Base-by-base conservation (phyloP, 2,113 vertebrate species). In the Meleagris gallopavo region DNA sequence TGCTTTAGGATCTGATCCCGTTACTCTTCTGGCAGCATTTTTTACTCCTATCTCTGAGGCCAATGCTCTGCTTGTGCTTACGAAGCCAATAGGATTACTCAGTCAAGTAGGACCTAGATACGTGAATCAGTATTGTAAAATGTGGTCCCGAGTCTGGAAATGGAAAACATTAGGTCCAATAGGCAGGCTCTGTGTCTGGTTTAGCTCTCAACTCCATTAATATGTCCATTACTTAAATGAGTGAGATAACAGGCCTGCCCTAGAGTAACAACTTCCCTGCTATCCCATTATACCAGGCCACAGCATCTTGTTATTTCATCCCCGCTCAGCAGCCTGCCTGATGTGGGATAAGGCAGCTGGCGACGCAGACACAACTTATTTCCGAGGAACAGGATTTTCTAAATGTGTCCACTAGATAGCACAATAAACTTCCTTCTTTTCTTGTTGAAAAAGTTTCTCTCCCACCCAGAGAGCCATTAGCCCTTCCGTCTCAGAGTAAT, bases 131-230 rank as follows among this genome's bases (percentile, higher is more conserved):
- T 80, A 83, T n/a, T 73, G 91, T 88, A 92, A 91, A 97, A 96
- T 64, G 64, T 2, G 1, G 73, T 82, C 80, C 52, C 0, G 82
- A 73, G 57, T 66, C 89, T 86, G 89, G 88, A 94, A 96, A 95
- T 94, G 94, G 94, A 97, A 96, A 97, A 90, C 9, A 46, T 92
- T 95, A 75, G 73, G 82, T 95, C 80, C 94, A 83, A 75, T 67
- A 88, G 84, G 83, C 69, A 66, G 34, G 32, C 36, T 46, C 11
- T 66, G 92, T 78, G 46, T 93, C 96, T 96, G 95, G 83, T 96
- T 97, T 96, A 95, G 92, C 89, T 96, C 94, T 97, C 91, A 89
- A 52, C 73, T 65, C 88, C 76, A 92, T 91, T 95, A 93, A 95
- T 85, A 79, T 43, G 22, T 90, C 90, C 52, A 58, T 93, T 80